phyloP scores from a whole-genome alignment of 2,797 vertebrate species.

The Argya squamiceps region DNA sequence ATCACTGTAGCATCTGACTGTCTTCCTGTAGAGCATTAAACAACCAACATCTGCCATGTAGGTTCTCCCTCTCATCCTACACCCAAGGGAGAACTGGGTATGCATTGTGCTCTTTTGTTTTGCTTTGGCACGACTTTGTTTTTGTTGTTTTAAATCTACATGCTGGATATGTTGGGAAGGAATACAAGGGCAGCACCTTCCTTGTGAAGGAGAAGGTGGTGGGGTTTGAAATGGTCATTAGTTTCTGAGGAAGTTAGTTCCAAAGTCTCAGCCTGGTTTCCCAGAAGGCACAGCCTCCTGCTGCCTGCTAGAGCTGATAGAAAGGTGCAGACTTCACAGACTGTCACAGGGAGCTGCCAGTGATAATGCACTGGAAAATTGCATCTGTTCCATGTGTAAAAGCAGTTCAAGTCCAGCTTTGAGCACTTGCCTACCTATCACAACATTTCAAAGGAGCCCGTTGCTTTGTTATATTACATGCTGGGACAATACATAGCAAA shows the following conservation, averaged over 20 bases:
- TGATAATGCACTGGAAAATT: not conserved
- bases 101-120: constrained; percentile 1
- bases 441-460: not conserved
- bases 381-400: not conserved
- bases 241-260: not conserved
- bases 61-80: not conserved
- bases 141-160: constrained; percentile 5
- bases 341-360: not conserved
- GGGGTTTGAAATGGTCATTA: not conserved
- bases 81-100: not conserved
- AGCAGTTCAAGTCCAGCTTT: not conserved
- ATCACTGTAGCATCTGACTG: not conserved
- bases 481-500: not conserved
- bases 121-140: constrained; percentile 6
- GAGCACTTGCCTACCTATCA: not conserved
- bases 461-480: not conserved
- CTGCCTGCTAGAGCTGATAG: not conserved
- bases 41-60: not conserved
- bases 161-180: not conserved
- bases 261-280: not conserved
- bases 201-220: not conserved
- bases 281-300: not conserved
- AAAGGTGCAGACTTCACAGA: not conserved
- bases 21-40: not conserved
- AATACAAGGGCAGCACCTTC: not conserved